These are phyloP conservation scores for Nycteola revayana DNA, from an alignment of 2,888 invertebrate species.

Conservation along the genomic window DNA sequence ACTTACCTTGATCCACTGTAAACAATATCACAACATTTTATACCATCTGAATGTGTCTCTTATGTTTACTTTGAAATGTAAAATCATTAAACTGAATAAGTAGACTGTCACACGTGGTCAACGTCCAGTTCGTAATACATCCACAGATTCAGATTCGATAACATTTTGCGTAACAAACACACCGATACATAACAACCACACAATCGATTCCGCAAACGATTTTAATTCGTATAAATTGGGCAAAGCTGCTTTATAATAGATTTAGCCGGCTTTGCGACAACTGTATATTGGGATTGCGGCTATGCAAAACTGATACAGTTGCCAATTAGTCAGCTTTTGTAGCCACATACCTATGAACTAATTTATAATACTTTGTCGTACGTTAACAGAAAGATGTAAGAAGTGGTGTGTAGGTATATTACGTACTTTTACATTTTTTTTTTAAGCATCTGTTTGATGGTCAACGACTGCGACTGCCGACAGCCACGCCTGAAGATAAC, in stretches of 20 bases:
- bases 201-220: constrained; percentile 37
- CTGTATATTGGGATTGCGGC: constrained; percentile 42
- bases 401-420: too few relatives aligned
- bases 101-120: too few relatives aligned
- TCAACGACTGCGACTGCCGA: constrained; percentile 18
- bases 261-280: constrained; percentile 45
- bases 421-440: constrained; percentile 1
- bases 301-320: constrained; percentile 41
- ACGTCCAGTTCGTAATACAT: neutral
- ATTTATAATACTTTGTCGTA: constrained; percentile 14
- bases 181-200: constrained; percentile 5
- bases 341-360: constrained; percentile 30
- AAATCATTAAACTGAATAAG: too few relatives aligned
- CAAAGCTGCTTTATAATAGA: constrained; percentile 51
- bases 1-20: too few relatives aligned
- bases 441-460: constrained; percentile 15
- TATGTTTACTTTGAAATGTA: too few relatives aligned
- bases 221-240: constrained; percentile 50
- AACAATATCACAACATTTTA: too few relatives aligned
- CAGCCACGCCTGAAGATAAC: constrained; percentile 33
- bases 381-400: constrained; percentile 14
- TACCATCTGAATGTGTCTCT: too few relatives aligned
- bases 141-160: neutral
- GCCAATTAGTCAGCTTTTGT: constrained; percentile 46
- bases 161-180: constrained; percentile 19